phyloP scores from a whole-genome alignment of 1,140 invertebrate species.

The Centruroides sculpturatus region DNA sequence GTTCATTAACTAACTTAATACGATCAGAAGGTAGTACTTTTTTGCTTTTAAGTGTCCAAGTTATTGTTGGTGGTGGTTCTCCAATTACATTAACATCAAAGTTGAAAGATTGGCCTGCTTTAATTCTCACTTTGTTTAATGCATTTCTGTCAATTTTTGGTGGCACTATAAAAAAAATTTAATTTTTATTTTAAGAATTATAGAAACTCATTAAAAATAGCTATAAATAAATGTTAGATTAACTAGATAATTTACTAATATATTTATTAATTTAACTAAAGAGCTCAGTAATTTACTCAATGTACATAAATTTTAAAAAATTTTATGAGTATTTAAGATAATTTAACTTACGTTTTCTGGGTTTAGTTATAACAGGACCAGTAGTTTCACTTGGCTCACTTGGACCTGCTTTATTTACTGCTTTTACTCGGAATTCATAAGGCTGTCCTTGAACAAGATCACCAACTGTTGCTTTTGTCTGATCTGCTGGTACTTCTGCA shows the following conservation, averaged over 20 bases:
- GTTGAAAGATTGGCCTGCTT: slow-evolving; percentile 82
- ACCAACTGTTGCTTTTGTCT: slow-evolving; percentile 69
- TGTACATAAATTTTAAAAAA: no score
- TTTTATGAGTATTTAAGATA: no score
- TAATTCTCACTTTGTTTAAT: slow-evolving; percentile 70
- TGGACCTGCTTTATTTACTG: slow-evolving; percentile 15
- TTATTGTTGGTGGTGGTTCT: slow-evolving; percentile 83
- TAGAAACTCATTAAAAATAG: no score
- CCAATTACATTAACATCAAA: slow-evolving; percentile 89
- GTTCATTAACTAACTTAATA: slow-evolving; percentile 30
- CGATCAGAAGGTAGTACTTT: slow-evolving; percentile 18
- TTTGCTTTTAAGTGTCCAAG: slow-evolving; percentile 52
- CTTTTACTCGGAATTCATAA: slow-evolving; percentile 73
- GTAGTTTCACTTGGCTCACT: slow-evolving; percentile 79
- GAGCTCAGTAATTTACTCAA: no score
- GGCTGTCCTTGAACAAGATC: slow-evolving; percentile 78
- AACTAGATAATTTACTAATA: no score
- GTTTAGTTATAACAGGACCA: slow-evolving; percentile 75
- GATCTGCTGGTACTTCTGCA: slow-evolving; percentile 57
- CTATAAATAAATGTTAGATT: no score
- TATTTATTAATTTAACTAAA: no score
- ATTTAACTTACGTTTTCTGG: slow-evolving; percentile 43
- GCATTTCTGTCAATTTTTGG: slow-evolving; percentile 79
- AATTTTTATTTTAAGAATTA: no score
- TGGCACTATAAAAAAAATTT: slow-evolving; percentile 21